Base-by-base conservation (phyloP, 2,888 invertebrate genomes). In the Apodemia zela region DNA sequence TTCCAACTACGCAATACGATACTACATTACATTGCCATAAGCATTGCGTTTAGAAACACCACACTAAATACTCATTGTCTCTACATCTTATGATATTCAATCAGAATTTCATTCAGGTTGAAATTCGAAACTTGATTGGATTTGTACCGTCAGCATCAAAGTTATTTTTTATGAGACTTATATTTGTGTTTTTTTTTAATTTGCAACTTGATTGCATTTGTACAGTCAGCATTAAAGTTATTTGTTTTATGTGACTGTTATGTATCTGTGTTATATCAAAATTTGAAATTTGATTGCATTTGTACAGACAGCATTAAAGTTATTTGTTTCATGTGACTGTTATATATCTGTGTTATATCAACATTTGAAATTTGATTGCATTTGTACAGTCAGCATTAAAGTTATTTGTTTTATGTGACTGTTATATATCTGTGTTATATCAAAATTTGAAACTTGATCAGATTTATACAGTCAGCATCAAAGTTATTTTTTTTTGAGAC, bases 1-100 rank as follows among this genome's bases (percentile, higher is more conserved):
- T 87, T 87, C 82, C 71, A 82, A 81, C 79, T 69, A 72, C 75
- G 72, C 75, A 73, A 68, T 65, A 64, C 64, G 69, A 75, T 76
- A 73, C 74, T 72, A 77, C 79, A 80, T 81, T 76, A 73, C 73
- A 73, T 82, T 80, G 78, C 77, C 54, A 54, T 54, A 25, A 54
- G 54, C 54, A 54, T 54, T 54, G 21, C 21, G 25, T 54, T 54
- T 54, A 25, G 54, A 54, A 54, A 54, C 25, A 21, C 25, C 49
- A 21, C 21, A 54, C 54, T 54, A 54, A 54, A 54, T 54, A 54
- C 54, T 25, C 54, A 54, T 54, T 54, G 54, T 54, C 54, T 54
- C 54, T 54, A 25, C 21, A 21, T 54, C 25, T 25, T 54, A 54
- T 54, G 54, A 54, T 21, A 54, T 54, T 54, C 54, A 54, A 54